Evolutionary conservation across 1,140 invertebrate genomes (phyloP).

Genomic region (Leptopilina clavipes): DNA sequence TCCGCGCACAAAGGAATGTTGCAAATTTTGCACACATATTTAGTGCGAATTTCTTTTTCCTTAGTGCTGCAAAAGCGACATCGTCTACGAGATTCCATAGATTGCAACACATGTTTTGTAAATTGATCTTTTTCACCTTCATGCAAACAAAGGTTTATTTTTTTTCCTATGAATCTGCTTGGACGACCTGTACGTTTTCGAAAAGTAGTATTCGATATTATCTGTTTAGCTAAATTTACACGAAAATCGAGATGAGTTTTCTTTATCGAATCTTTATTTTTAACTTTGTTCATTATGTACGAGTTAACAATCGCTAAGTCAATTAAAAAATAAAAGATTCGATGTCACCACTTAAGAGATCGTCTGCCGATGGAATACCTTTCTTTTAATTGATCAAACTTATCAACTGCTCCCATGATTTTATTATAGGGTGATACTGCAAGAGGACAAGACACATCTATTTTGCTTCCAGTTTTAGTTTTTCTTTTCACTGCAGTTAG

Average conservation of each 20-base stretch:
- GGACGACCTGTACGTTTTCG: not conserved
- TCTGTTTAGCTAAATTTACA: constrained; percentile 39
- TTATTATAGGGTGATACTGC: constrained; percentile 63
- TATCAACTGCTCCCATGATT: constrained; percentile 36
- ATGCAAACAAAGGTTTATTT: not conserved
- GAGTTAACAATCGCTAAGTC: constrained; percentile 34
- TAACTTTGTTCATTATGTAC: constrained; percentile 37
- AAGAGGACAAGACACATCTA: constrained; percentile 55
- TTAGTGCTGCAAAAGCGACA: constrained; percentile 30
- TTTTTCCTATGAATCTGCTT: not conserved
- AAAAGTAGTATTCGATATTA: too few species aligned
- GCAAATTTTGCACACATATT: constrained; percentile 10
- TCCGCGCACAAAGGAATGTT: constrained; percentile 30
- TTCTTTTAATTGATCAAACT: constrained; percentile 38
- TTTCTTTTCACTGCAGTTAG: constrained; percentile 32
- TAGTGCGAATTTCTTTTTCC: constrained; percentile 31
- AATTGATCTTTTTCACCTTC: not conserved
- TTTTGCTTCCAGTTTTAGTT: constrained; percentile 57
- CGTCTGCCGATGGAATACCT: constrained; percentile 24
- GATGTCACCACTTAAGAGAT: constrained; percentile 36
- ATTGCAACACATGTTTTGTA: constrained; percentile 11
- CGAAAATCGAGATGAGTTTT: constrained; percentile 36
- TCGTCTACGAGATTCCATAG: not conserved
- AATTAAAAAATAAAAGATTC: constrained; percentile 38
- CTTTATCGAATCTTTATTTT: not conserved